Evolutionary conservation across 2,797 vertebrate genomes (phyloP), one percentile per base, ranked within the genome.

Genomic region (Bucorvus abyssinicus): DNA sequence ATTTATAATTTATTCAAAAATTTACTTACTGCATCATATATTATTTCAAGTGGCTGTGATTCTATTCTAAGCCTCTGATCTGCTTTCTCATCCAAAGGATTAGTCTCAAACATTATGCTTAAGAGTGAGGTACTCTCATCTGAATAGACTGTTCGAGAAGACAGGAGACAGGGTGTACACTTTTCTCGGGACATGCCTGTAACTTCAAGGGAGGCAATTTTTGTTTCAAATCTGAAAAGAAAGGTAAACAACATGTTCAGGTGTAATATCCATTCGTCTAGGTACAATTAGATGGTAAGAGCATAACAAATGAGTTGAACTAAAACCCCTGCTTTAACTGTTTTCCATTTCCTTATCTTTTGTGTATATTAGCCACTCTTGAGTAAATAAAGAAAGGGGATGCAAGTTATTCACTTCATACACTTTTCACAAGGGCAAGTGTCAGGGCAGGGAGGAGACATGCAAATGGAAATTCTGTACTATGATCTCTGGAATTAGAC

Each of bases 31-130:
- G 99, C 99, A 93, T 99, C 99, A 87, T 99, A 99, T 90, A 99
- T 98, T 86, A 99, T 99, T 98, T 99, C 99, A 90, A 99, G 95
- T 9, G 99, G 99, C 68, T 99, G 98, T n/a, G 99, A 99, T 94
- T 99, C 98, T 81, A 99, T 98, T 44, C 98, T 97, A 82, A 99
- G 98, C 59, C 98, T 98, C 95, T 99, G 99, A 97, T 99, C 98
- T 40, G 98, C 98, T 15, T 94, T 97, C 67, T 98, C 98, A 93
- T 99, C 98, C 94, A 99, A 93, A 8, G 99, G 99, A 96, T 99
- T 99, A 73, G 98, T 99, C 96, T 99, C 99, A 97, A 99, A 99
- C 96, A 98, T 98, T 92, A 99, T 97, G 87, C 95, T 98, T 49
- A 99, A 97, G 52, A 99, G 98, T 14, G 98, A 98, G 32, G 96